Evolutionary conservation across 1,140 invertebrate genomes (phyloP), one percentile per base, ranked within the genome.

Genomic region (Lineus longissimus): DNA sequence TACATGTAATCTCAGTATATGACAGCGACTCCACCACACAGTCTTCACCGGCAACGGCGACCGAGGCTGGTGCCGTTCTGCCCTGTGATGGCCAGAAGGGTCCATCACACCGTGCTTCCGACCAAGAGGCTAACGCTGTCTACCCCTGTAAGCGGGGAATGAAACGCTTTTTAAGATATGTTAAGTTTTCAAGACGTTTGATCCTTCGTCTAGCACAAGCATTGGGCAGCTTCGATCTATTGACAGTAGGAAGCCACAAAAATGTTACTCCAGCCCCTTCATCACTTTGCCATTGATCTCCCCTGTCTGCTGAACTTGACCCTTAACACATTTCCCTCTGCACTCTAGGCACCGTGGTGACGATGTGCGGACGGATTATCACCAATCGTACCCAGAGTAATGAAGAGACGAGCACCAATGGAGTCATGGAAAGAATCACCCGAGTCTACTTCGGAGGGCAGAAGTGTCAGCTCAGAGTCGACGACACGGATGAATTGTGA

Each of bases 61-160:
- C 47, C 55, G 51, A 69, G 7, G 66, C 56, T 15, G 54, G 31
- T 27, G 68, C 59, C 23, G 61, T 73, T 64, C 30, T 70, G 59
- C 11, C 75, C 75, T 30, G 30, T 69, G 11, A 77, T 66, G 1
- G 69, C 70, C 27, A 77, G 58, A 25, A 45, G 17, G 22, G 67
- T 66, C 1, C 71, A 72, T 6, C 75, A 73, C 1, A 27, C 60
- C 11, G 56, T 63, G 58, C 75, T 77, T 19, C 73, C 75, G 13
- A 25, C 25, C 2, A 51, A 27, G 1, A 65, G 70, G 25, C 69
- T 65, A 25, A 76, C 33, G 13, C 61, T 60, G 9, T 58, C 54
- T 22, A 74, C 71, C 29, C 71, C 75, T 71, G 64, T 22, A 69
- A 69, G 6, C 9, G 25, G n/a, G n/a, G n/a, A n/a, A n/a, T n/a